Percentiles rank a stretch among this genome's conserved stretches.
Evolutionary conservation across 2,113 vertebrate genomes (phyloP).

Genomic region (Tyto alba): DNA sequence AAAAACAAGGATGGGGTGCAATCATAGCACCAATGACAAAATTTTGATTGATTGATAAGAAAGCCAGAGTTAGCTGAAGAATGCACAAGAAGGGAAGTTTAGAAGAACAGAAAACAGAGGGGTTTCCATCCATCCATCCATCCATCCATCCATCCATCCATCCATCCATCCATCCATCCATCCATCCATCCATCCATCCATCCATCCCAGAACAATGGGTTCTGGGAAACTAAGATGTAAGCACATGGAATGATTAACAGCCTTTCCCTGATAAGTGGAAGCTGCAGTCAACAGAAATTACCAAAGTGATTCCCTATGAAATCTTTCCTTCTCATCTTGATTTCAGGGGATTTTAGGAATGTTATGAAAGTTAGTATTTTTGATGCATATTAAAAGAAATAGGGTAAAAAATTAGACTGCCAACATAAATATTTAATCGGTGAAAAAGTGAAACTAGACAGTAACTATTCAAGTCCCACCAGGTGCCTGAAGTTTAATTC

Average conservation of each 20-base stretch:
- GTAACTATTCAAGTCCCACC: not conserved
- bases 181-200: not conserved
- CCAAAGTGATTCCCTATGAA: not conserved
- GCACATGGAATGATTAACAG: rapidly evolving
- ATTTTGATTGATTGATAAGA: not conserved
- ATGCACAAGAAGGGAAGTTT: not conserved
- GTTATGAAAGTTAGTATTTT: not conserved
- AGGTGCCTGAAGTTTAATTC: not conserved
- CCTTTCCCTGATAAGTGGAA: not conserved
- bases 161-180: not conserved
- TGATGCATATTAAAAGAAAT: not conserved
- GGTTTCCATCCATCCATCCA: not conserved
- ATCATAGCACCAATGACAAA: not conserved
- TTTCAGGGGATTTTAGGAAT: not conserved
- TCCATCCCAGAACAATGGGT: not conserved
- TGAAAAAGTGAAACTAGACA: not conserved
- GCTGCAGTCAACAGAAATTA: not conserved
- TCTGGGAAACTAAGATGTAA: not conserved
- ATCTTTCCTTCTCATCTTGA: not conserved
- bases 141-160: not conserved
- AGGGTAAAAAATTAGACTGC: not conserved
- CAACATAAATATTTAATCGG: not conserved
- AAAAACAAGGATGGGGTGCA: not conserved
- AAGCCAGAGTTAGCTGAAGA: not conserved
- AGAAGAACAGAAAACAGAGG: not conserved